Evolutionary conservation across 1,140 invertebrate species (phyloP), one percentile per base, ranked within the genome.

Genomic region (Bombyx mandarina): DNA sequence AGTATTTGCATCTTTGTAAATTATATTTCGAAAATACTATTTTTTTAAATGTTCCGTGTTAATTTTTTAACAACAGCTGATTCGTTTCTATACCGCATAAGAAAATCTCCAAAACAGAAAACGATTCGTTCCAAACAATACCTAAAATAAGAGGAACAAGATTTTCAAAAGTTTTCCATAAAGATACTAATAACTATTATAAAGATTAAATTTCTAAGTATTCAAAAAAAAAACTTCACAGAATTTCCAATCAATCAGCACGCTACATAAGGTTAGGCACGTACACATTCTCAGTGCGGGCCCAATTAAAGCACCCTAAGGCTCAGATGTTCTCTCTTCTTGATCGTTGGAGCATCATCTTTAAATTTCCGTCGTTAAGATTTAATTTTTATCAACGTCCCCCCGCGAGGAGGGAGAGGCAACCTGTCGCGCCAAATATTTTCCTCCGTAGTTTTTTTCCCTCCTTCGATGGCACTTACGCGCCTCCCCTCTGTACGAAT

Each of bases 281-380:
- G 71, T 73, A 71, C 73, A 62, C 56, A 48, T 18, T 56, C 53
- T 52, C 43, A 52, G 44, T 10, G 10, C 43, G 73, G 62, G 72
- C 76, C 83, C 83, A 86, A 86, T 86, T 86, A 86, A 81, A 76
- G 56, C 77, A 61, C 74, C 80, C 80, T 70, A 54, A 69, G 80
- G 69, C 83, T 86, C 83, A 84, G 81, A 83, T 86, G 81, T 70
- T 71, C 75, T 78, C 81, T 83, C 78, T 82, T 83, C 83, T 86
- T 86, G 83, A 86, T 86, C 83, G 79, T 71, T 84, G 66, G 81
- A 84, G 81, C 83, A 77, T 85, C 82, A 81, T 86, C 83, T 86
- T 83, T 85, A 86, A 86, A 86, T 86, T 86, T 86, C 82, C 83
- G 82, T 79, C 80, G 82, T 83, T 85, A 86, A 86, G 83, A 86